phyloP scores from a whole-genome alignment of 2,888 invertebrate genomes.

The Lordiphosa fenestrarum region DNA sequence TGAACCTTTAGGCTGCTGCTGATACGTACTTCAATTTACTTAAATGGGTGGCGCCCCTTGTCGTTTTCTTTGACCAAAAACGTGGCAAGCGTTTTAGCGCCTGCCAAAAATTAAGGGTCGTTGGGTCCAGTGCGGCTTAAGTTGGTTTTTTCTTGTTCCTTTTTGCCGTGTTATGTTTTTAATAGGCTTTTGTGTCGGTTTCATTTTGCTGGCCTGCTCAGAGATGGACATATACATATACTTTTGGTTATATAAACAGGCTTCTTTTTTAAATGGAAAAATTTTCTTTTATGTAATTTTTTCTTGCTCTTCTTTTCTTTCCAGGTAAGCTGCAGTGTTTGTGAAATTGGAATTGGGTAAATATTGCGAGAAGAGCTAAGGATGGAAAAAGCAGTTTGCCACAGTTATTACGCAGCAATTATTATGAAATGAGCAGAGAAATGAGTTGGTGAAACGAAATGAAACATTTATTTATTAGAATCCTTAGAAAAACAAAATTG shows the following conservation, averaged over 20 bases:
- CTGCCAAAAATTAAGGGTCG: constrained; percentile 45
- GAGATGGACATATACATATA: constrained; percentile 9
- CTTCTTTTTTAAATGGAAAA: constrained; percentile 20
- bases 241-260: constrained; percentile 32
- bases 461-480: background rate
- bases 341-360: constrained; percentile 5
- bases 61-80: constrained; percentile 28
- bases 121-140: constrained; percentile 16
- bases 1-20: background rate
- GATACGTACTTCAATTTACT: constrained; percentile 27
- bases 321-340: constrained; percentile 47
- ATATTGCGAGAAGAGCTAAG: background rate
- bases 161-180: constrained; percentile 31
- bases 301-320: constrained; percentile 32
- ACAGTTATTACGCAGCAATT: constrained; percentile 7
- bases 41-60: constrained; percentile 39
- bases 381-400: constrained; percentile 2
- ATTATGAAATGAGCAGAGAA: background rate
- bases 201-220: constrained; percentile 30
- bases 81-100: constrained; percentile 48
- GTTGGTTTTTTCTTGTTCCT: constrained; percentile 12
- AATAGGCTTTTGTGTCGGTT: constrained; percentile 56
- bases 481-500: too few relatives aligned
- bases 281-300: constrained; percentile 40
- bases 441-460: background rate